Evolutionary conservation across 30 jellyfish, hydroid and myxozoan genomes (phyloP), one percentile per base, ranked within the genome.

Genomic region (Aurelia sp.): DNA sequence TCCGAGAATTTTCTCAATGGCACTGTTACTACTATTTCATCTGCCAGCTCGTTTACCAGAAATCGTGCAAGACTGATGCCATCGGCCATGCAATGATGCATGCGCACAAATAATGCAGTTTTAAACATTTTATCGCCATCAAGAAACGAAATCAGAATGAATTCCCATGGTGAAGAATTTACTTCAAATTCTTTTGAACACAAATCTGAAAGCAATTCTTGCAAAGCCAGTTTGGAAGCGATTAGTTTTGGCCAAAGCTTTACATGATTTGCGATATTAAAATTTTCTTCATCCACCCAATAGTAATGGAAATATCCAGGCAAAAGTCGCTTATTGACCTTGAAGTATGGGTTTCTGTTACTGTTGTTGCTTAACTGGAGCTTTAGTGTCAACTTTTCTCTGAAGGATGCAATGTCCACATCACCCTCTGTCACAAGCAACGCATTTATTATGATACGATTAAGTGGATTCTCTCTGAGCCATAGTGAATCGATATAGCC

Each of bases 41-140:
- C 97, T 3, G 97, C 63, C 60, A 86, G 85, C 69, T 72, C 93
- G 82, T 81, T 33, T 9, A 72, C 77, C 40, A 92, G 81, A 61
- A 76, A 86, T 4, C 84, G 61, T 33, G 92, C 97, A 2, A 92
- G 58, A 19, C 97, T 78, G 22, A 89, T 50, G 19, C 98, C 98
- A 69, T 92, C 98, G 10, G 98, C 97, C 13, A 92, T 63, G 82
- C 97, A 82, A 69, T 92, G 98, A 59, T 90, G 94, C 74, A 75
- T 63, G 35, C 98, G 81, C n/a, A 86, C 66, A 10, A 79, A 77
- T 53, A 86, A 22, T 4, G 90, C 98, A 21, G 98, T 80, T 82
- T 70, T 84, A 41, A 41, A 20, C 18, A 60, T 67, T 40, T 81
- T 95, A 35, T 48, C 78, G 15, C 85, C 88, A 40, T 89, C 90